Evolutionary conservation across 2,888 invertebrate genomes (phyloP).

Genomic region (Asteroscopus sphinx): DNA sequence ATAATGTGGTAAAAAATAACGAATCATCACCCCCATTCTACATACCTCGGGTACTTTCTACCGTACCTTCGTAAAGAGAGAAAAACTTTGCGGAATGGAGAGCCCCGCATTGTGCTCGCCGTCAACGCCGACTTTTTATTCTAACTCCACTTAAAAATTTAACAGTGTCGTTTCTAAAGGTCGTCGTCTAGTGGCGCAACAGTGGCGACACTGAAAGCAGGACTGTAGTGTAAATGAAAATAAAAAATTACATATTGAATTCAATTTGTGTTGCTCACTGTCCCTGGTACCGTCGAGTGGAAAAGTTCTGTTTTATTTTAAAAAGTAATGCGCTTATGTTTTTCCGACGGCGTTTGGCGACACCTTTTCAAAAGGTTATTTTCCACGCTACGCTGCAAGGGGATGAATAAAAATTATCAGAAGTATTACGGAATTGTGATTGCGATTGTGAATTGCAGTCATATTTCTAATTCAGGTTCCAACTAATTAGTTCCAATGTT

Average conservation of each 20-base stretch:
- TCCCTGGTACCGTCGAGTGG: slow-evolving; percentile 3
- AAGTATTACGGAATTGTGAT: no score
- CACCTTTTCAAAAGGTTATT: slow-evolving; percentile 4
- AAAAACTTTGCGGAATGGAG: slow-evolving; percentile 48
- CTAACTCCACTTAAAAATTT: slow-evolving; percentile 58
- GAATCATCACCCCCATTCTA: slow-evolving; percentile 48
- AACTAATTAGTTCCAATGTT: no score
- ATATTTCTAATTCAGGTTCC: no score
- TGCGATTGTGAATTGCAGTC: no score
- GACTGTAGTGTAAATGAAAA: slow-evolving; percentile 33
- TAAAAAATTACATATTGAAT: slow-evolving; percentile 58
- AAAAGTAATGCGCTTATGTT: slow-evolving; percentile 16
- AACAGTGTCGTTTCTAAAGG: slow-evolving; percentile 58
- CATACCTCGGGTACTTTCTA: no score
- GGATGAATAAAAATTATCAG: neutral
- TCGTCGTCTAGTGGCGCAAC: slow-evolving; percentile 53
- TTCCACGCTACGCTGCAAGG: neutral
- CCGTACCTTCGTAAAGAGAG: slow-evolving; percentile 51
- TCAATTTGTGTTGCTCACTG: slow-evolving; percentile 46
- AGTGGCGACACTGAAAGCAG: slow-evolving; percentile 52
- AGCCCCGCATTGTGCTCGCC: slow-evolving; percentile 46
- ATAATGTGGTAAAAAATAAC: slow-evolving; percentile 58
- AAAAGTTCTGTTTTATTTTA: slow-evolving; percentile 10
- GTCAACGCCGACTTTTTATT: slow-evolving; percentile 54
- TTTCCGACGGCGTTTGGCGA: neutral